These are phyloP conservation scores for Callyntrura sp. DNA, from an alignment of 2,888 invertebrate species.

Conservation along the genomic window DNA sequence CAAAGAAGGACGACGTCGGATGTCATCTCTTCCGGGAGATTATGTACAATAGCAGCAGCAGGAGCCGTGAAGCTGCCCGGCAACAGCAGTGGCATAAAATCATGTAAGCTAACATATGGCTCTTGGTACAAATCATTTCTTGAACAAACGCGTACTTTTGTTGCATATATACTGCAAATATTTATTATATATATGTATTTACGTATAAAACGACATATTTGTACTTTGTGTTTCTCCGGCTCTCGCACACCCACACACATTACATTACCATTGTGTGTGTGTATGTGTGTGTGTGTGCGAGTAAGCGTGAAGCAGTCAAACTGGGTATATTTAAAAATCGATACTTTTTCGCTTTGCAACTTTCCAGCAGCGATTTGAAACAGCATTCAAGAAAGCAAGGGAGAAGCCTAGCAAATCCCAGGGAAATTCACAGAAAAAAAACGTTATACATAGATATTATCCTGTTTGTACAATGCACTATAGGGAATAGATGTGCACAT, in stretches of 20 bases:
- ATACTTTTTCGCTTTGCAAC: constrained; percentile 30
- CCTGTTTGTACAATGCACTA: neutral
- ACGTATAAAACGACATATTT: no score
- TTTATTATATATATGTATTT: no score
- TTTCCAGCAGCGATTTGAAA: neutral
- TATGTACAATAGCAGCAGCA: constrained; percentile 28
- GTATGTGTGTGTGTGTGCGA: neutral
- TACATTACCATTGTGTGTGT: no score
- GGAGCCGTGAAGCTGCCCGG: no score
- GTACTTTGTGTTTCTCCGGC: neutral
- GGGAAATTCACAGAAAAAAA: constrained; percentile 1
- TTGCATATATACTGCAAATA: constrained; percentile 23
- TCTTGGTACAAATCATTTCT: constrained; percentile 50
- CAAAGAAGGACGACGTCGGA: constrained; percentile 31
- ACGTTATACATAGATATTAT: constrained; percentile 1
- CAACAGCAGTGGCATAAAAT: constrained; percentile 36
- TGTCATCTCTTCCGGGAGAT: constrained; percentile 54
- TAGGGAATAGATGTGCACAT: neutral
- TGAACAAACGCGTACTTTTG: constrained; percentile 4
- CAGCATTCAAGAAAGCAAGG: neutral
- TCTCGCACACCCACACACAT: neutral
- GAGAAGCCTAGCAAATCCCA: constrained; percentile 28
- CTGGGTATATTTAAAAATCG: constrained; percentile 32
- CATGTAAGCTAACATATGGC: constrained; percentile 41
- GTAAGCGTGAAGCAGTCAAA: neutral